Percentiles rank a stretch among this genome's conserved stretches.
Conservation (phyloP, 1,140 invertebrate genomes). For the Drosophila chauvacae region DNA sequence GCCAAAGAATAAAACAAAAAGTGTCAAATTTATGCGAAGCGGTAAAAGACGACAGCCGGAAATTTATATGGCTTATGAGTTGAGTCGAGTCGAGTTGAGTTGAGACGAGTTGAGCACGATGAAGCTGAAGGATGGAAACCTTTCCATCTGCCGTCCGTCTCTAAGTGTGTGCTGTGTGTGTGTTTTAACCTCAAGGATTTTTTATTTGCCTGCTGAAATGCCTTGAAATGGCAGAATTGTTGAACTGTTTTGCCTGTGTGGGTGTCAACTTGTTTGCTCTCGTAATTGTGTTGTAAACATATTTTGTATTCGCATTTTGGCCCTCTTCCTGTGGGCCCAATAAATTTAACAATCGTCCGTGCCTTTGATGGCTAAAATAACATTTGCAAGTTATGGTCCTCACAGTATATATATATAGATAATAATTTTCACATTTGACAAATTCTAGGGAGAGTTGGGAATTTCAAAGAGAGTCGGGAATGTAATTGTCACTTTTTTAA, state of each 20-base stretch:
- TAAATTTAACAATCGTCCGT: conserved; percentile 13
- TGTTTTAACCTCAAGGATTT: conserved; percentile 54
- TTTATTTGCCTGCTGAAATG: conserved; percentile 56
- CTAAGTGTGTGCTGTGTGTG: background rate
- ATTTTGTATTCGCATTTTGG: conserved; percentile 38
- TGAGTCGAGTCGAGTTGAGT: conserved; percentile 33
- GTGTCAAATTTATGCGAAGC: conserved; percentile 75
- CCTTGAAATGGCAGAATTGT: conserved; percentile 49
- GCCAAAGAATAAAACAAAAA: conserved; percentile 52
- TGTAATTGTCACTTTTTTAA: background rate
- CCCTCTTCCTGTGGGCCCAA: conserved; percentile 21
- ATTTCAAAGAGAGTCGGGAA: background rate
- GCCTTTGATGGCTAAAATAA: conserved; percentile 18
- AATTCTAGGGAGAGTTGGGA: background rate
- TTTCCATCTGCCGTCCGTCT: conserved; percentile 42
- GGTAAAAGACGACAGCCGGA: conserved; percentile 66
- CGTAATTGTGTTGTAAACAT: conserved; percentile 63
- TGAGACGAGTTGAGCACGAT: conserved; percentile 17
- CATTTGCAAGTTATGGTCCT: conserved; percentile 11
- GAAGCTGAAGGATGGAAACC: conserved; percentile 32
- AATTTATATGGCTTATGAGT: conserved; percentile 72
- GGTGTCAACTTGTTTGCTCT: conserved; percentile 53
- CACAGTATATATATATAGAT: conserved; percentile 14
- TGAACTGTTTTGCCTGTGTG: conserved; percentile 35
- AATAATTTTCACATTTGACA: conserved; percentile 1